Evolutionary conservation across 2,888 invertebrate species (phyloP).

Genomic region (Pycnomerus fuliginosus): DNA sequence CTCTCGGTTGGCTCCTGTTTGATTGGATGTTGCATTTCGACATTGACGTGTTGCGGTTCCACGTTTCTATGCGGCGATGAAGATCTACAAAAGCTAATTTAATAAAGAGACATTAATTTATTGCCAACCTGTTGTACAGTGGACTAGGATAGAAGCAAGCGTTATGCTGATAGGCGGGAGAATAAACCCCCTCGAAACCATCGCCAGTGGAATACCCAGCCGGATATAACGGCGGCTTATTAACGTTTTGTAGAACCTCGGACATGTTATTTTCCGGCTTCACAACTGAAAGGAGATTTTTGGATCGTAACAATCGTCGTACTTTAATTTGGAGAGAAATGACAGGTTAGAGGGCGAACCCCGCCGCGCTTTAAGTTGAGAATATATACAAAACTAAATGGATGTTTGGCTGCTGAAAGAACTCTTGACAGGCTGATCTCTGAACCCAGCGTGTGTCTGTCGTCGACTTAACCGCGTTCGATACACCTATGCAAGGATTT

Average conservation of each 20-base stretch:
- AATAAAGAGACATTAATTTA: too few relatives aligned
- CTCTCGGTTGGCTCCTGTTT: constrained; percentile 48
- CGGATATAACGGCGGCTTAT: constrained; percentile 39
- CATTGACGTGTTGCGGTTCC: constrained; percentile 6
- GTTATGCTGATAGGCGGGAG: constrained; percentile 40
- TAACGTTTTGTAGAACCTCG: constrained; percentile 41
- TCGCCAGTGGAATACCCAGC: constrained; percentile 35
- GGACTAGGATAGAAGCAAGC: constrained; percentile 47
- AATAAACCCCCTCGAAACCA: constrained; percentile 45
- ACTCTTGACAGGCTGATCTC: constrained; percentile 44
- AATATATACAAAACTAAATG: constrained; percentile 45
- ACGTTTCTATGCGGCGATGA: constrained; percentile 15
- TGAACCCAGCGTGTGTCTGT: constrained; percentile 41
- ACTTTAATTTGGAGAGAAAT: constrained; percentile 22
- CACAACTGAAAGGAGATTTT: constrained; percentile 31
- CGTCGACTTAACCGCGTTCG: constrained; percentile 34
- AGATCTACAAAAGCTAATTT: too few relatives aligned
- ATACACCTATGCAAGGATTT: constrained; percentile 5
- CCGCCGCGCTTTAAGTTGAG: constrained; percentile 38
- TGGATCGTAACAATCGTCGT: constrained; percentile 6
- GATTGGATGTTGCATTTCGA: constrained; percentile 34
- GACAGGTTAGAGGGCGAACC: constrained; percentile 36
- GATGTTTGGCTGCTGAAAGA: constrained; percentile 43
- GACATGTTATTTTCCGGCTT: constrained; percentile 44
- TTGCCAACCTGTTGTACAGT: constrained; percentile 45